phyloP scores from a whole-genome alignment of 2,888 invertebrate species.

The Baronia brevicornis region DNA sequence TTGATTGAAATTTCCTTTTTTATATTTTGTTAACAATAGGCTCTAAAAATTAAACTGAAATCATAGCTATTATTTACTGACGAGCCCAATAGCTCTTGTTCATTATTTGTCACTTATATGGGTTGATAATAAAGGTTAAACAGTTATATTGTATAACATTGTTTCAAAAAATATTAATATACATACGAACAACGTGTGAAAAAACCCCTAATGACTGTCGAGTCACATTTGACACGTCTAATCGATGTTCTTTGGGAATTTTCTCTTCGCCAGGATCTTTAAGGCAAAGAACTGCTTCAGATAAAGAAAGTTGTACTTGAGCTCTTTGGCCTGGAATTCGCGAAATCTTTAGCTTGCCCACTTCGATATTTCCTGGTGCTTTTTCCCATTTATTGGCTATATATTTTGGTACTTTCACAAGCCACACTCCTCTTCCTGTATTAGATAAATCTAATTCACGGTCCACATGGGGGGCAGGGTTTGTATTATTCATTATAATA shows the following conservation, averaged over 20 bases:
- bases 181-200: constrained; percentile 87
- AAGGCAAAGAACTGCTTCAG: constrained; percentile 85
- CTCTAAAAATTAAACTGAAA: no score
- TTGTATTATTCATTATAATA: constrained; percentile 35
- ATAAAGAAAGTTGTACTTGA: constrained; percentile 90
- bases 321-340: constrained; percentile 87
- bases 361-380: constrained; percentile 92
- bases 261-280: constrained; percentile 85
- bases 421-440: constrained; percentile 94
- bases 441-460: constrained; percentile 91
- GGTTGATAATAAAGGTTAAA: not conserved
- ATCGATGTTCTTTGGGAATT: constrained; percentile 93
- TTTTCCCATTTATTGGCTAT: constrained; percentile 97
- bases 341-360: constrained; percentile 92
- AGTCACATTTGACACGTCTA: constrained; percentile 93
- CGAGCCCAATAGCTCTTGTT: no score
- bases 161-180: constrained; percentile 5
- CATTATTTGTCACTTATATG: not conserved
- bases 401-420: constrained; percentile 97
- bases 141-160: constrained; percentile 1
- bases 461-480: constrained; percentile 76
- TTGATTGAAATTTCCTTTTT: no score
- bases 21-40: no score
- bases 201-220: constrained; percentile 95
- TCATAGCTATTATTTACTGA: no score